These are phyloP conservation scores for Chaetura pelagica DNA, from an alignment of 2,113 vertebrate genomes.

Conservation along the genomic window DNA sequence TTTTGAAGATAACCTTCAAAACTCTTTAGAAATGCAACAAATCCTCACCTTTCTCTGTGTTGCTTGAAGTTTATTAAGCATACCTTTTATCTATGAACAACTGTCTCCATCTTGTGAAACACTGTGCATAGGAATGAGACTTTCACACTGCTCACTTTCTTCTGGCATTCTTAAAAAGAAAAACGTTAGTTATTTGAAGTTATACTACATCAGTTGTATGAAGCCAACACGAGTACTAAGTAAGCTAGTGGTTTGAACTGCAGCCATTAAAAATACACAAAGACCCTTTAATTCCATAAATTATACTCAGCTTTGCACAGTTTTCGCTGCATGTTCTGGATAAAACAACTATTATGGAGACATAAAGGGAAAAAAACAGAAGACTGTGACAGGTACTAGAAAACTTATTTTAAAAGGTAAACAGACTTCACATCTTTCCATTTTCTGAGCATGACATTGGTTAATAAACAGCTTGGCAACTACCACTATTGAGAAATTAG, in stretches of 20 bases:
- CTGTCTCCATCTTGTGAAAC: constrained; percentile 81
- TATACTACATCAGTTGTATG: not conserved
- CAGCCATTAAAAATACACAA: not conserved
- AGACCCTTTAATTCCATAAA: not conserved
- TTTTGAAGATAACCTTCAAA: not conserved
- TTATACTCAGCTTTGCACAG: not conserved
- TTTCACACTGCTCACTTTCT: constrained; percentile 93
- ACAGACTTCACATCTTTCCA: not conserved
- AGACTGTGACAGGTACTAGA: not conserved
- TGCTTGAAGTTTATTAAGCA: not conserved
- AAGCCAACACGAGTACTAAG: not conserved
- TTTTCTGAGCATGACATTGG: not conserved
- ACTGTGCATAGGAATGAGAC: constrained; percentile 89
- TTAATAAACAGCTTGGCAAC: not conserved
- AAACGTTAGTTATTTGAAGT: not conserved
- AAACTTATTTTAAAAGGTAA: not conserved
- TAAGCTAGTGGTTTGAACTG: not conserved
- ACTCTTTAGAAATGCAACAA: not conserved
- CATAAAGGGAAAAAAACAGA: not conserved
- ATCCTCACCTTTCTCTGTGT: not conserved
- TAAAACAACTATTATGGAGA: not conserved
- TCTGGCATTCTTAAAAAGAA: constrained; percentile 82
- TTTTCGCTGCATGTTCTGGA: not conserved
- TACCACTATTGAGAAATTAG: not conserved
- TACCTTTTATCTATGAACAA: constrained; percentile 77